Base-by-base conservation (phyloP, 2,888 invertebrate genomes). In the Drosophila histrio region DNA sequence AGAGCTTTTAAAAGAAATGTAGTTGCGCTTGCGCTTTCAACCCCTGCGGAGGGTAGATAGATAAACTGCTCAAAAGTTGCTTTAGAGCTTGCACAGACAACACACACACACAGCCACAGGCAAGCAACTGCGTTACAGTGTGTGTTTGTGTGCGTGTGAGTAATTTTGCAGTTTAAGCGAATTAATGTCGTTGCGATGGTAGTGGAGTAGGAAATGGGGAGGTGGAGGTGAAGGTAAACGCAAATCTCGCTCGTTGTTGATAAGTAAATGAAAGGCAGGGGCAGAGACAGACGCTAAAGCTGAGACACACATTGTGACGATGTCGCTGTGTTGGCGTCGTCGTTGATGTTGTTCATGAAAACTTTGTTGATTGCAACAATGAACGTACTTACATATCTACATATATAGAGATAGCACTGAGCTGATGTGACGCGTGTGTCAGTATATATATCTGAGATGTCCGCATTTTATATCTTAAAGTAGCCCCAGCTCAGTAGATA, bases 141-240 rank as follows among this genome's bases (percentile, higher is more conserved):
- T 43, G 15, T 39, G 19, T 58, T 24, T 62, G 44, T 44, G 28
- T 56, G 47, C 15, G 54, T 11, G 22, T 36, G 50, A 57, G 77
- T 60, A 82, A 85, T 77, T 84, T 72, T 72, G 63, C 68, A 67
- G 64, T 64, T 81, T 74, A 85, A 79, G 63, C 74, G 43, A 79
- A 85, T 84, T 81, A 79, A 73, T 36, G 47, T 19, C 38, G 34
- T 24, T 32, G 50, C 43, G 24, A 11, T 34, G 50, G 7, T 15
- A 39, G 21, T 15, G 36, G 53, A 15, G 50, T 17, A 8, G 54
- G 22, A 24, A 53, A 46, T 41, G 43, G 26, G 59, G 17, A 32
- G 15, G 13, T 9, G 28, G 47, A 17, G 36, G 26, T 34, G 30
- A 21, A 17, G 36, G 38, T 57, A 58, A 32, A 39, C 13, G 56